Percentiles rank a stretch among this genome's conserved stretches.
Conservation (phyloP, 2,113 vertebrate species). For the Erythrolamprus reginae region DNA sequence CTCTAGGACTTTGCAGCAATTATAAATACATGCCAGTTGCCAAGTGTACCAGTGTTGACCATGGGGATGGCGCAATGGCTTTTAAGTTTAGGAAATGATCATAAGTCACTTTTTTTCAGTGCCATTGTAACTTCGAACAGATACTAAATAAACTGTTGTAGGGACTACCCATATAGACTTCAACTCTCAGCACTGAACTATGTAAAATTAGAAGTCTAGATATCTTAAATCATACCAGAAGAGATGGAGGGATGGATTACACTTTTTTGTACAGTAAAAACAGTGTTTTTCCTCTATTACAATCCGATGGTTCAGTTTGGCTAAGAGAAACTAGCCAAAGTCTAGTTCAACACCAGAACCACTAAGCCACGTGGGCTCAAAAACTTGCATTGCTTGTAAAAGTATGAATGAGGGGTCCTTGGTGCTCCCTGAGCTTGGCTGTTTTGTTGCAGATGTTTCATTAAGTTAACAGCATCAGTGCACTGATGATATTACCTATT, state of each 20-base stretch:
- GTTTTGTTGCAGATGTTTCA: background rate
- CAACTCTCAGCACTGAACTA: background rate
- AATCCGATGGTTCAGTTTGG: background rate
- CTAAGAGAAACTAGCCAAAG: background rate
- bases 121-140: background rate
- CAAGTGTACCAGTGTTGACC: background rate
- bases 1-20: background rate
- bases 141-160: background rate
- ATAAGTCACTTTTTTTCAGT: background rate
- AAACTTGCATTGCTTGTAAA: background rate
- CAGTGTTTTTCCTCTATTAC: background rate
- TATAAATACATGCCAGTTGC: background rate
- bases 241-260: background rate
- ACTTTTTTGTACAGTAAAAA: background rate
- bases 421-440: background rate
- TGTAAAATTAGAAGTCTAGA: background rate
- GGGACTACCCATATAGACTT: background rate
- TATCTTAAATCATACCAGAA: background rate
- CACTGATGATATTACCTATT: background rate
- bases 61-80: background rate
- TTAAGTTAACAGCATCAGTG: background rate
- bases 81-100: background rate
- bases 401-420: conserved; percentile 1
- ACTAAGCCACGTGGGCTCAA: background rate
- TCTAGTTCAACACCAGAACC: background rate